Evolutionary conservation across 1,140 invertebrate genomes (phyloP).

Genomic region (Dysdera silvatica): DNA sequence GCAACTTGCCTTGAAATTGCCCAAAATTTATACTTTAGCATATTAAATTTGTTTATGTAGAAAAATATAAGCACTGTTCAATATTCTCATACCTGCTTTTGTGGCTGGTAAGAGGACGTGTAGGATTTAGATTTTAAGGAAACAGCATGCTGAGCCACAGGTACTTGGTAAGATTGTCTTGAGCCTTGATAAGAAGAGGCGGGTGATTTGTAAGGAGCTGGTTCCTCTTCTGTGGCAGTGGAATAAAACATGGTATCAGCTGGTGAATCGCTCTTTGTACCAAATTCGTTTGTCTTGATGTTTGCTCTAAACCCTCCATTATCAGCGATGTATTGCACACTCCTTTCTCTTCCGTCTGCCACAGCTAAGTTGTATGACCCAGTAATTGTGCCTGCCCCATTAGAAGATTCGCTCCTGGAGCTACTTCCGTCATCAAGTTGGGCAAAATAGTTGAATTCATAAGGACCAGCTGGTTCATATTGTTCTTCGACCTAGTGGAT

Average conservation of each 20-base stretch:
- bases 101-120: too few relatives aligned
- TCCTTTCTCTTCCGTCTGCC: conserved; percentile 9
- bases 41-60: too few relatives aligned
- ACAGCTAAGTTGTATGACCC: conserved; percentile 14
- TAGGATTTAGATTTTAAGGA: too few relatives aligned
- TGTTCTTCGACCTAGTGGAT: neutral
- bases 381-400: conserved; percentile 16
- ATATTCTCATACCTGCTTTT: too few relatives aligned
- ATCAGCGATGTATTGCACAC: conserved; percentile 14
- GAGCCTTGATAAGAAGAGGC: neutral
- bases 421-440: conserved; percentile 3
- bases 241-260: neutral
- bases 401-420: neutral
- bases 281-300: conserved; percentile 13
- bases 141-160: too few relatives aligned
- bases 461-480: neutral
- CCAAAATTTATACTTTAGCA: too few relatives aligned
- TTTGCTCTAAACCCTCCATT: neutral
- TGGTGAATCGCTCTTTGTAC: neutral
- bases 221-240: neutral
- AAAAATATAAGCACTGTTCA: too few relatives aligned
- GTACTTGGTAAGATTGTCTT: too few relatives aligned
- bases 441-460: neutral
- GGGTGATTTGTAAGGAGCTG: neutral
- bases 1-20: too few relatives aligned